Evolutionary conservation across 2,888 invertebrate genomes (phyloP).

Genomic region (Sturmia bella): DNA sequence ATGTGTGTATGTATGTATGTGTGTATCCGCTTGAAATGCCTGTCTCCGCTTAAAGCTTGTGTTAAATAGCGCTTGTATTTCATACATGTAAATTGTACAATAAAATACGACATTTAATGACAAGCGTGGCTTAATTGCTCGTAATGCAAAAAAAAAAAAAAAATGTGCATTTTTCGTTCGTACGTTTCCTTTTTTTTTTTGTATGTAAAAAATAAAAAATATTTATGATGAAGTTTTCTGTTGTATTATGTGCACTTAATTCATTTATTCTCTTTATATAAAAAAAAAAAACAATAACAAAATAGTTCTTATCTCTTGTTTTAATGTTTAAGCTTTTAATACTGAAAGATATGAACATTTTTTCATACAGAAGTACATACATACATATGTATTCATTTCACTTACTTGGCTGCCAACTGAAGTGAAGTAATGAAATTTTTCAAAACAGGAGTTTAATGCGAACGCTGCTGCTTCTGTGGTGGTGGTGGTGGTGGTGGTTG

Average conservation of each 20-base stretch:
- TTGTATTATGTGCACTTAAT: constrained; percentile 37
- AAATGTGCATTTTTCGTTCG: not conserved
- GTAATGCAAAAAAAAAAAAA: constrained; percentile 20
- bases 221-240: constrained; percentile 43
- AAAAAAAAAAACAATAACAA: not conserved
- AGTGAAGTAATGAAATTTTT: constrained; percentile 16
- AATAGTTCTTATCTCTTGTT: constrained; percentile 41
- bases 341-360: constrained; percentile 25
- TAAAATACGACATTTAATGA: constrained; percentile 56
- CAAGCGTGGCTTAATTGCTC: constrained; percentile 67
- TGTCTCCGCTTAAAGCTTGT: not conserved
- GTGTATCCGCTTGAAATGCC: no score
- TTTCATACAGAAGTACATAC: no score
- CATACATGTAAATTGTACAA: constrained; percentile 55
- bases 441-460: constrained; percentile 61
- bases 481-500: no score
- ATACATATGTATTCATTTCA: no score
- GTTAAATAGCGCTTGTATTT: constrained; percentile 46
- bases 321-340: constrained; percentile 62
- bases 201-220: constrained; percentile 26
- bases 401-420: constrained; percentile 17
- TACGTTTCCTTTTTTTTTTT: no score
- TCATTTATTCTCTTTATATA: constrained; percentile 2
- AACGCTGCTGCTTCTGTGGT: not conserved
- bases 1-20: no score